Evolutionary conservation across 64 coral and sea anemone species (phyloP), one percentile per base, ranked within the genome.

Genomic region (Porites australiensis): DNA sequence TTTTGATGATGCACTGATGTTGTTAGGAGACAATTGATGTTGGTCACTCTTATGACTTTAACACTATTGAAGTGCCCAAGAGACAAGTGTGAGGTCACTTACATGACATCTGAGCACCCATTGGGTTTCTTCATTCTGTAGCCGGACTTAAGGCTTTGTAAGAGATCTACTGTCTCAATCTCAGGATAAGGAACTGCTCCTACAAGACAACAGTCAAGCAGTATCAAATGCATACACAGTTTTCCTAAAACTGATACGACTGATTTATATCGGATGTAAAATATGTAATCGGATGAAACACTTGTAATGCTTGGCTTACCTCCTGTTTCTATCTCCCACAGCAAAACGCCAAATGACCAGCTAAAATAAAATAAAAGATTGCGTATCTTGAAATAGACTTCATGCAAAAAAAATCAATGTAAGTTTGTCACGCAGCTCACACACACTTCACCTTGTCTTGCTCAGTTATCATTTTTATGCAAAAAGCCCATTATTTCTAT

Each of bases 251-350:
- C 27, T 37, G 27, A 37, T 37, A 37, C 27, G 27, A 37, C 2
- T 45, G 70, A 8, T 45, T 20, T 20, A 47, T 76, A 6, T 47
- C 13, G 14, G 43, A 47, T 23, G 4, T 2, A 20, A 76, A 76
- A 8, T 47, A 16, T 2, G 14, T 15, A 12, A 5, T 8, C 5
- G 3, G 5, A 9, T 43, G 18, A 8, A 55, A 11, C 18, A n/a
- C 4, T 23, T 80, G 54, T 58, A 48, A 15, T 18, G 10, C 16
- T 62, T 54, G 11, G 74, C 70, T 63, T 78, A 87, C 91, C 91
- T 79, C 82, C 91, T 21, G 91, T 93, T 93, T 93, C 91, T 70
- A 93, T 93, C 65, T 93, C 91, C 91, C 91, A 93, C 52, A 93
- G 15, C 58, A 93, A 27, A 46, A 76, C 58, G 15, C 91, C 91